Evolutionary conservation across 2,888 invertebrate species (phyloP), one percentile per base, ranked within the genome.

Genomic region (Icerya purchasi): DNA sequence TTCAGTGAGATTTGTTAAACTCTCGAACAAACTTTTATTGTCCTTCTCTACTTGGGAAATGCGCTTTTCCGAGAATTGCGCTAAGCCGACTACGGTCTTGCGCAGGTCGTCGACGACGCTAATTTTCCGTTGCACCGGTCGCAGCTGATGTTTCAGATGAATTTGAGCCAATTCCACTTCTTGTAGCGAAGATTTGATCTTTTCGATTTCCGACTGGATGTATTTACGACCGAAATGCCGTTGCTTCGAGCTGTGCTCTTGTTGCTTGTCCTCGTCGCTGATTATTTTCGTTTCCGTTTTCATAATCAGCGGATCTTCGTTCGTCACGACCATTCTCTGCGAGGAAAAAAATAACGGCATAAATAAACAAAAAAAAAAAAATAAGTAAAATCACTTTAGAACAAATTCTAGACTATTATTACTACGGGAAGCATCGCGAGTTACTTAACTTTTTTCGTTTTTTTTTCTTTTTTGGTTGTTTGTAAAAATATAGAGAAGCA

Each of bases 1-100:
- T 57, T 77, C 77, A 2, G 80, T 79, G 22, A 80, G 73, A 68
- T 86, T 85, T n/a, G 54, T 53, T 19, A 61, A 14, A 1, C 72
- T 19, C 3, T 57, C 24, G 57, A 50, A 14, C 71, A 67, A 25
- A 69, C 70, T 10, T 71, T 70, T 3, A 70, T 55, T 0, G 65
- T 67, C 8, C 64, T 67, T 2, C 65, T 61, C 1, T 62, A 52
- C 8, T 53, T 25, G 62, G 62, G 14, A 65, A 61, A n/a, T 68
- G 66, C 18, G 67, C 67, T 21, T 61, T 64, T 18, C 66, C 62
- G 62, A 67, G 70, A 2, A 68, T 62, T 52, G 62, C 64, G 61
- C 62, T 66, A 58, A 65, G 67, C 56, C 51, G 58, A n/a, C 18
- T 56, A 25, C 62, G 63, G 56, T 19, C 23, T 57, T 56, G 23